Conservation (phyloP, 2,113 vertebrate genomes). For the Chionomys nivalis region DNA sequence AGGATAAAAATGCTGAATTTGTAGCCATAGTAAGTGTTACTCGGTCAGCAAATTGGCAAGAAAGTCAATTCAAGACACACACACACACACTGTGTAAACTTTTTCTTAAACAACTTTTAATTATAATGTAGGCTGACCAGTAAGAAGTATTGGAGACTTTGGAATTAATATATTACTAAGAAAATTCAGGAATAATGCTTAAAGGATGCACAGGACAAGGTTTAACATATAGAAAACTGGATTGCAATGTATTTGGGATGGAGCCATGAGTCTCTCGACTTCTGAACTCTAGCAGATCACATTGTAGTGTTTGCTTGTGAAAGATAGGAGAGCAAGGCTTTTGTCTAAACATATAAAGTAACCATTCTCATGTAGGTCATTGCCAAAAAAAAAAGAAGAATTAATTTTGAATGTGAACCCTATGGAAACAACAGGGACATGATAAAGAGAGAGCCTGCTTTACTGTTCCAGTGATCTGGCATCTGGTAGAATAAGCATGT, state of each 20-base stretch:
- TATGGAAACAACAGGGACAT: background rate
- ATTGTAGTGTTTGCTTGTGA: background rate
- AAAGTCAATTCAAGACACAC: background rate
- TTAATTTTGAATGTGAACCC: background rate
- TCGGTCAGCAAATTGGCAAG: background rate
- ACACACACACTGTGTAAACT: background rate
- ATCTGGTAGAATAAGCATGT: background rate
- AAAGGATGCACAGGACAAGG: background rate
- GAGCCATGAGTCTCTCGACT: background rate
- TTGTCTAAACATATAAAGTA: background rate
- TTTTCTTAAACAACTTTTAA: background rate
- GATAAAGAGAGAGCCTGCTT: background rate
- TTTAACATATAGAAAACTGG: background rate
- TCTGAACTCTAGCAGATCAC: background rate
- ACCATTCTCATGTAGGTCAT: background rate
- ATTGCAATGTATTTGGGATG: background rate
- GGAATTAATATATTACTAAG: background rate
- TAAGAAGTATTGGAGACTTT: background rate
- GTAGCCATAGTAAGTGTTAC: too few species aligned
- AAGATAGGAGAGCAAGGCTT: background rate
- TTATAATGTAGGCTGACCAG: background rate
- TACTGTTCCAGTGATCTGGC: background rate
- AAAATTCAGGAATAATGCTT: background rate
- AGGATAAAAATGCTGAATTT: background rate
- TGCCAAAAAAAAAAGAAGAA: too few species aligned